These are phyloP conservation scores for Melanostoma mellinum DNA, from an alignment of 2,888 invertebrate genomes.

Conservation along the genomic window DNA sequence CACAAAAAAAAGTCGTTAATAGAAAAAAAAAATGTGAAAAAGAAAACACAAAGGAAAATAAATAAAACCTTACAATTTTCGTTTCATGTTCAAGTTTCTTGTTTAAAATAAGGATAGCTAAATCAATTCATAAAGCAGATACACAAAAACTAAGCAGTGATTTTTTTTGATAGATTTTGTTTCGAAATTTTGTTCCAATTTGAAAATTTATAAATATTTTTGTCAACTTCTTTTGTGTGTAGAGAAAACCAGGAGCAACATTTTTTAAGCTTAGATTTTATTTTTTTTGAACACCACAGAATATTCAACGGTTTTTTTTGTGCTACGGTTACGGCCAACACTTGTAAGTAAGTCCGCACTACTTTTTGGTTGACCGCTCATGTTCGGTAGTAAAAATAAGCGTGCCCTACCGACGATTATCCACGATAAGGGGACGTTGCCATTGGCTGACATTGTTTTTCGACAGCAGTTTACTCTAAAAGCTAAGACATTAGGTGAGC, in stretches of 20 bases:
- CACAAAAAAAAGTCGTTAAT: constrained; percentile 38
- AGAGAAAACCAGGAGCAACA: constrained; percentile 4
- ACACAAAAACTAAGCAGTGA: background rate
- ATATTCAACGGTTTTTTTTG: too few species aligned
- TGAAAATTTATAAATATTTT: background rate
- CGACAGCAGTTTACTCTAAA: too few species aligned
- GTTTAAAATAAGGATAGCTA: background rate
- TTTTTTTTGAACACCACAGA: too few species aligned
- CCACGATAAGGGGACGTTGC: too few species aligned
- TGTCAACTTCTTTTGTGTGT: constrained; percentile 35
- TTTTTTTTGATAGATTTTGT: constrained; percentile 27
- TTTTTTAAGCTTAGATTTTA: background rate
- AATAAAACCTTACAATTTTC: constrained; percentile 58
- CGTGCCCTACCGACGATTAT: too few species aligned
- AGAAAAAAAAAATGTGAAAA: constrained; percentile 27
- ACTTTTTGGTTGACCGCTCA: too few species aligned
- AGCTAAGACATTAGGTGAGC: too few species aligned
- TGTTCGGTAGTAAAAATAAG: too few species aligned
- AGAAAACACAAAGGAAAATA: constrained; percentile 3
- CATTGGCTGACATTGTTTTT: too few species aligned
- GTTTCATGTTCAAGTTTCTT: constrained; percentile 23
- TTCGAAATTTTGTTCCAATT: constrained; percentile 39
- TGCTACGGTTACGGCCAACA: too few species aligned
- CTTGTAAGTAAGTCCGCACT: too few species aligned
- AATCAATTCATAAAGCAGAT: background rate